A percentile compares a stretch with the other conserved stretches of the same genome.
Conservation (phyloP, 64 coral and sea anemone genomes). For the Pocillopora verrucosa region DNA sequence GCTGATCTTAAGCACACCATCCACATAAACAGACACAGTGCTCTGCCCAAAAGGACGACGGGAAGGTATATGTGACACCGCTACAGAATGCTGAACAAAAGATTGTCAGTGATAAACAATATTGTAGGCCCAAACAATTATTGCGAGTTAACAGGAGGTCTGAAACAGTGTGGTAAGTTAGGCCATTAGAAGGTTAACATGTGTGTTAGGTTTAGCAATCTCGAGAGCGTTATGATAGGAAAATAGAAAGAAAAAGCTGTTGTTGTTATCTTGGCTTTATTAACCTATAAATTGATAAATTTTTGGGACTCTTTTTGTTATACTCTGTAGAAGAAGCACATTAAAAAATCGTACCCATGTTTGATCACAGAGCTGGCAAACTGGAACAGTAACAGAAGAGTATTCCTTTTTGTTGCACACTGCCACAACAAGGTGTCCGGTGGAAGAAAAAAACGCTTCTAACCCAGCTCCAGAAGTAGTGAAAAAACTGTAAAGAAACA, state of each 20-base stretch:
- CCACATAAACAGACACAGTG: conserved; percentile 74
- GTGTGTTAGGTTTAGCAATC: too few species aligned
- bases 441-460: conserved; percentile 77
- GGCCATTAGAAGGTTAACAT: too few species aligned
- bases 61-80: conserved; percentile 71
- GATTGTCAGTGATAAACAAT: background rate
- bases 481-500: conserved; percentile 77
- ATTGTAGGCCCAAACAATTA: background rate
- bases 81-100: conserved; percentile 68
- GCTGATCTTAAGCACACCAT: conserved; percentile 64
- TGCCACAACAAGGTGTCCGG: conserved; percentile 78
- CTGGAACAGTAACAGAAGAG: conserved; percentile 69
- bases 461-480: conserved; percentile 75
- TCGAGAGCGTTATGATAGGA: too few species aligned
- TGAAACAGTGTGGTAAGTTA: too few species aligned
- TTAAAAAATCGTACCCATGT: conserved; percentile 69
- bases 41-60: conserved; percentile 91
- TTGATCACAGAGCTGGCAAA: conserved; percentile 58
- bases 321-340: background rate
- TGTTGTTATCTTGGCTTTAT: too few species aligned
- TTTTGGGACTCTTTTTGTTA: too few species aligned
- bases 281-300: too few species aligned
- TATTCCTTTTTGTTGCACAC: conserved; percentile 85
- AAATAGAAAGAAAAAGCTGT: too few species aligned
- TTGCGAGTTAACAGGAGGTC: too few species aligned